Base-by-base conservation (phyloP, 2,888 invertebrate genomes). In the Corbicula japonica region DNA sequence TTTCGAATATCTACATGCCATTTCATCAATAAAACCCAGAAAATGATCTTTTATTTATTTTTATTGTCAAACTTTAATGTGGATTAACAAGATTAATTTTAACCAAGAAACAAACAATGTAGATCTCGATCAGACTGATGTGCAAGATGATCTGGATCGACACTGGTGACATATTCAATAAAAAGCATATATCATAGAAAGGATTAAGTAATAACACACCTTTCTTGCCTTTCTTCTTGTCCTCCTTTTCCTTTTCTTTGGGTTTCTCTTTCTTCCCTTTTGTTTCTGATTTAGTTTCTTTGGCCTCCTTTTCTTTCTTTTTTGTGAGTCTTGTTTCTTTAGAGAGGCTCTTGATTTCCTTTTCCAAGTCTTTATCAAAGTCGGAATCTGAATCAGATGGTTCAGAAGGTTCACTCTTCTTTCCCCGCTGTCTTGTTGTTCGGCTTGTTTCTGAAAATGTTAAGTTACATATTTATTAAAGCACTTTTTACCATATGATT, bases 321-420 rank as follows among this genome's bases (percentile, higher is more conserved):
- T 32, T 54, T 12, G 54, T 54, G 32, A 54, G 54, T 30, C 54
- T 23, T 28, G 54, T 54, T 32, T 54, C 54, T n/a, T 54, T 54
- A 18, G 54, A 54, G 12, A 54, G 30, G 18, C 54, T 54, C 18
- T 21, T 15, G n/a, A 54, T 54, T 32, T 54, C 52, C 21, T 30
- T 30, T 28, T 76, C 76, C 12, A 12, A 50, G 15, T 73, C 41
- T 3, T 58, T 61, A 35, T 61, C 75, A 63, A 10, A 38, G 1
- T 58, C 38, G 26, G 56, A 35, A 21, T 58, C 28, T 21, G 50
- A 23, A 46, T 58, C 52, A 23, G 23, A 34, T 28, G 50, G 10
- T n/a, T 26, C 46, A 38, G 30, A 23, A 21, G 70, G 52, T 65
- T 48, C 35, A 69, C 60, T n/a, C 68, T 56, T 74, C 70, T 71